Base-by-base conservation (phyloP, 1,140 invertebrate genomes). In the Ganaspis sp. region DNA sequence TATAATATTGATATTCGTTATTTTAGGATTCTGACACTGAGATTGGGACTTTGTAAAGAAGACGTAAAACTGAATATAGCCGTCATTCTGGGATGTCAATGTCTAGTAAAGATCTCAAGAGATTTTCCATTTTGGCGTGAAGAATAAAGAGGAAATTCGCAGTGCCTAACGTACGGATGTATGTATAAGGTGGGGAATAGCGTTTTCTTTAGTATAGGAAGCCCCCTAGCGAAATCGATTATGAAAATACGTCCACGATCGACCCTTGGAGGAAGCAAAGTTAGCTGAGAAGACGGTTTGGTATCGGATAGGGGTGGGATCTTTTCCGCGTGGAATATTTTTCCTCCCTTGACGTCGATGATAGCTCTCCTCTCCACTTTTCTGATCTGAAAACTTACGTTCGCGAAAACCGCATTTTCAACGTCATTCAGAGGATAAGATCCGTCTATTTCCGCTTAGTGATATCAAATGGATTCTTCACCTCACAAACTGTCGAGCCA, bases 371-470 rank as follows among this genome's bases (percentile, higher is more conserved):
- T 15, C 42, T 45, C 42, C 42, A 45, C 42, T 49, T 49, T 49
- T 49, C 45, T 49, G 45, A 49, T 49, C 23, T 64, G 58, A 64
- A 64, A 64, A 64, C 58, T 64, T 64, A 64, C 58, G 58, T 29
- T 64, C 26, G 58, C 58, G 58, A 64, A 64, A 64, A 64, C 58
- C 58, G 58, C 58, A 64, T 64, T 64, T 64, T 64, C 58, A 64
- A 64, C 58, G 58, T 64, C 58, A 64, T 64, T 64, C 58, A 64
- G 26, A 64, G 23, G 58, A 64, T 64, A 64, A 64, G 58, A 64
- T 64, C 58, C 58, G 58, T 64, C 58, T 64, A 64, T 64, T 64
- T 64, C 58, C 58, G 58, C 58, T 64, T 64, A 64, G 58, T 64
- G 58, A 64, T 64, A 64, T 64, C 58, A 64, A 64, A 64, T 64